Evolutionary conservation across 2,113 vertebrate species (phyloP), one percentile per base, ranked within the genome.

Genomic region (Passerina amoena): DNA sequence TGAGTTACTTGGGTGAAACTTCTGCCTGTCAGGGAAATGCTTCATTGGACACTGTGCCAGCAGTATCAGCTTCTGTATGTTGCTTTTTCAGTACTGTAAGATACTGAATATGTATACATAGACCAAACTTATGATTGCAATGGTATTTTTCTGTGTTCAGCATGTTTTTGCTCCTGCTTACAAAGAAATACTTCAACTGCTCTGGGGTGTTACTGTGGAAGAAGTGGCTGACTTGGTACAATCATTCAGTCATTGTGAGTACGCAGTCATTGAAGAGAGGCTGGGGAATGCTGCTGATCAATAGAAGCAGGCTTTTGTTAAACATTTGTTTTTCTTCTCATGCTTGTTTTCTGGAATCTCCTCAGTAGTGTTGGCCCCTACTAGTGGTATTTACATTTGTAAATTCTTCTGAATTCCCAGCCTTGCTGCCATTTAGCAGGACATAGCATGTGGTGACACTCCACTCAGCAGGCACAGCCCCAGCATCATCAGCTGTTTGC

Each of bases 211-310:
- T 65, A 45, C 4, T 83, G 51, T 84, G 80, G 83, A 77, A 73
- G 68, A 94, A 88, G 64, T 83, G 83, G 64, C 72, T 96, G 91
- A 84, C 76, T 88, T 92, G 25, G 42, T 86, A 33, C 68, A 89
- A 37, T 94, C 86, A 24, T 95, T 92, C 71, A 72, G 54, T 87
- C 85, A 8, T 21, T 83, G 72, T 93, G 81, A 87, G 50, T 31
- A 11, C 57, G 23, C 60, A 78, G 2, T 73, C 64, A 25, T 42
- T 78, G 82, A 66, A 70, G 72, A 66, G 83, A 92, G 81, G 30
- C 59, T 70, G 89, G 50, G 65, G 50, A 83, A n/a, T 0, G 0
- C 59, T 73, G 65, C 72, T 91, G 13, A 73, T 94, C 72, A 47
- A 9, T 54, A 89, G 72, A 70, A 94, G 42, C 51, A 78, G 65